Conservation (phyloP, 2,113 vertebrate genomes). For the Acrocephalus arundinaceus region DNA sequence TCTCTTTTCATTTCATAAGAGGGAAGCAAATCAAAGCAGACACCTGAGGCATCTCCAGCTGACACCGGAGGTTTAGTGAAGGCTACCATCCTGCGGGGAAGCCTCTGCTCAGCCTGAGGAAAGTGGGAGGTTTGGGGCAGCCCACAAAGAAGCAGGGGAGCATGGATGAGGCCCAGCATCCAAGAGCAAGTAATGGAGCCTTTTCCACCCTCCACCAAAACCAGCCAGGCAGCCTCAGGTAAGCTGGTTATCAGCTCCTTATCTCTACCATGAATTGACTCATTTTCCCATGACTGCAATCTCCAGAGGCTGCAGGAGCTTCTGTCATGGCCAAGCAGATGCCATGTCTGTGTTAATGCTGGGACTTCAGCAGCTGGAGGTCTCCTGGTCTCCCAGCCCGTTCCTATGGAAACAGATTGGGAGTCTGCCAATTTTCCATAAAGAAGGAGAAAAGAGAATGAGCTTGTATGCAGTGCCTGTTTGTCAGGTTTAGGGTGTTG, state of each 20-base stretch:
- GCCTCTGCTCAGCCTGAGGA: not conserved
- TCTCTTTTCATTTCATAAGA: not conserved
- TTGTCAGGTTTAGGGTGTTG: not conserved
- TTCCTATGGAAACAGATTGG: constrained; percentile 1
- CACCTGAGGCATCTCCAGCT: not conserved
- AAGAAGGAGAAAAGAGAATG: not conserved
- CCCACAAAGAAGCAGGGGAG: not conserved
- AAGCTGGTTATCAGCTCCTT: not conserved
- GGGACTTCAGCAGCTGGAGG: not conserved
- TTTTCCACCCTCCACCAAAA: not conserved
- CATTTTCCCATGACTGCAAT: fast-evolving
- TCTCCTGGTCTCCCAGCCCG: not conserved
- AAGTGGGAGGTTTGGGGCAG: not conserved
- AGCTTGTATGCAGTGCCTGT: not conserved
- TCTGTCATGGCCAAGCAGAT: not conserved
- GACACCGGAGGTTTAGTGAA: not conserved
- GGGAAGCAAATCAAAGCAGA: not conserved
- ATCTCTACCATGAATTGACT: not conserved
- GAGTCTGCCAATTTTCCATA: not conserved
- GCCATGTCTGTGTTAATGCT: not conserved
- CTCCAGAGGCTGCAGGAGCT: not conserved
- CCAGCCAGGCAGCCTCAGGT: fast-evolving
- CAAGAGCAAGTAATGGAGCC: not conserved
- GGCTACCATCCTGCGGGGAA: constrained; percentile 69
- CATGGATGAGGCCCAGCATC: not conserved